phyloP scores from a whole-genome alignment of 2,888 invertebrate species.

The Pseudanteris insignis region DNA sequence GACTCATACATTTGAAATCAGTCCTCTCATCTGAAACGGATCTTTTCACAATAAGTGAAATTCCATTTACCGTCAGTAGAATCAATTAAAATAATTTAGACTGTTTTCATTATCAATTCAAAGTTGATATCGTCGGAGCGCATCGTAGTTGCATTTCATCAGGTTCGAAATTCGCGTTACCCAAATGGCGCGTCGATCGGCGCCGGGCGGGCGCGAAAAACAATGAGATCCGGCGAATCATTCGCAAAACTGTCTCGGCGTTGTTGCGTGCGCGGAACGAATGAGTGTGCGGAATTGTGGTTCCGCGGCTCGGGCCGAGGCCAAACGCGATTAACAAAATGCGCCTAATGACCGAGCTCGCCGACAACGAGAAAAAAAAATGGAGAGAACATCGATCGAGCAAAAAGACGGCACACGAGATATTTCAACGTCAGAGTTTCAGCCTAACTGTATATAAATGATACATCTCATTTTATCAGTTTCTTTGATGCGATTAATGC shows the following conservation, averaged over 20 bases:
- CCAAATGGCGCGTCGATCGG: background rate
- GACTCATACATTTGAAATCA: too few species aligned
- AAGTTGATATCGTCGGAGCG: too few species aligned
- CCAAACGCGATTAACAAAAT: slow-evolving; percentile 36
- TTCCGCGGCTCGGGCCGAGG: slow-evolving; percentile 4
- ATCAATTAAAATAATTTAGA: too few species aligned
- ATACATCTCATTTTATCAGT: slow-evolving; percentile 46
- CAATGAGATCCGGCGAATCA: background rate
- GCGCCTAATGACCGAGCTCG: slow-evolving; percentile 29
- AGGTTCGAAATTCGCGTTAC: background rate
- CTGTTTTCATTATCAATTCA: too few species aligned
- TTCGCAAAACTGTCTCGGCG: too few species aligned
- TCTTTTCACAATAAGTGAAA: too few species aligned
- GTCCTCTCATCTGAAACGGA: too few species aligned
- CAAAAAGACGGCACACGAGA: slow-evolving; percentile 28
- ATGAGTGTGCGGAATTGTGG: too few species aligned
- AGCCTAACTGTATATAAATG: slow-evolving; percentile 44
- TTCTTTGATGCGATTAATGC: slow-evolving; percentile 43
- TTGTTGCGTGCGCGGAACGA: too few species aligned
- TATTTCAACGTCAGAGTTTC: slow-evolving; percentile 40
- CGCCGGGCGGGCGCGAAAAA: too few species aligned
- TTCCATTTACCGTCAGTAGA: too few species aligned
- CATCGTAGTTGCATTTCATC: too few species aligned
- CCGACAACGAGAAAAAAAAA: background rate
- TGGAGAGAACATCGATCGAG: slow-evolving; percentile 1